Percentiles rank a stretch among this genome's conserved stretches.
Evolutionary conservation across 2,888 invertebrate species (phyloP).

Genomic region (Trichopoda pennipes): DNA sequence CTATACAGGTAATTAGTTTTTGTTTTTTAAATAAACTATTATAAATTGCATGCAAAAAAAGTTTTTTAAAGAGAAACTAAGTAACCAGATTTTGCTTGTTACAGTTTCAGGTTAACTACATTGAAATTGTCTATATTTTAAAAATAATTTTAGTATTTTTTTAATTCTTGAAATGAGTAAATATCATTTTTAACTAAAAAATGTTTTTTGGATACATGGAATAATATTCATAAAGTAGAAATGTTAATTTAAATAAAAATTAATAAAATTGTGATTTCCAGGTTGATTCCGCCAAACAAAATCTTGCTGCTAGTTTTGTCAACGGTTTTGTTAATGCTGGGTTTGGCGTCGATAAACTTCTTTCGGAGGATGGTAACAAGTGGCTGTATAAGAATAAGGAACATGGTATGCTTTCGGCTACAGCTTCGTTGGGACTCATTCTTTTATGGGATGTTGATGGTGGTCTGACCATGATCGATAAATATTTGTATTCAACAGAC

Average conservation of each 20-base stretch:
- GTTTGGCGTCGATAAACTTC: constrained; percentile 96
- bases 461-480: constrained; percentile 98
- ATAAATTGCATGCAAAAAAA: no score
- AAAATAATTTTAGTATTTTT: no score
- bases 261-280: neutral
- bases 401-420: constrained; percentile 98
- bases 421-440: constrained; percentile 97
- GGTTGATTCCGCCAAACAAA: constrained; percentile 97
- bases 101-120: no score
- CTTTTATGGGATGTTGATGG: constrained; percentile 99
- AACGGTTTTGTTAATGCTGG: constrained; percentile 99
- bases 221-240: no score
- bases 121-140: no score
- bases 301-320: constrained; percentile 98
- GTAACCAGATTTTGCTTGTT: no score
- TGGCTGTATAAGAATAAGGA: constrained; percentile 99
- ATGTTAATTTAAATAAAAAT: neutral
- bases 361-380: constrained; percentile 90
- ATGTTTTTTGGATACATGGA: no score
- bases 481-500: constrained; percentile 96
- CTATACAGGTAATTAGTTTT: constrained; percentile 82
- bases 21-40: neutral
- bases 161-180: no score
- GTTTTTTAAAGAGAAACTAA: no score
- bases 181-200: no score